These are phyloP conservation scores for Plestiodon gilberti DNA, from an alignment of 2,113 vertebrate species.

Conservation along the genomic window DNA sequence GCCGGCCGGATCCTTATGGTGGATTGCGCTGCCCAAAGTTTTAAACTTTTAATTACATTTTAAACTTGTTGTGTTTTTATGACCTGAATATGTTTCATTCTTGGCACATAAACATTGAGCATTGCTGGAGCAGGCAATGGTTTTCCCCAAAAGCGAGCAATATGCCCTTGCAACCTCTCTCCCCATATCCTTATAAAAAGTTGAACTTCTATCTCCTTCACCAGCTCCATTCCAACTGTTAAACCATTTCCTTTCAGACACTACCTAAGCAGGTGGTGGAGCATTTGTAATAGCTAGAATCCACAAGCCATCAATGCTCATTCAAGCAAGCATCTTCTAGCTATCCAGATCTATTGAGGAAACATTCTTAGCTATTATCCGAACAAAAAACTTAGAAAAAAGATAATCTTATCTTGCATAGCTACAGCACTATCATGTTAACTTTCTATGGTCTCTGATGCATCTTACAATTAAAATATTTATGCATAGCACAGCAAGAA, in stretches of 20 bases:
- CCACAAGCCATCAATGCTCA: neutral
- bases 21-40: too few relatives aligned
- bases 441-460: constrained; percentile 27
- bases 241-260: neutral
- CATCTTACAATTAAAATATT: neutral
- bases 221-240: neutral
- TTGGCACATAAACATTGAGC: too few relatives aligned
- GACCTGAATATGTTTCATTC: too few relatives aligned
- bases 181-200: too few relatives aligned
- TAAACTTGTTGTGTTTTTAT: too few relatives aligned
- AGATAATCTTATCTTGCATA: neutral
- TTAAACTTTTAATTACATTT: too few relatives aligned
- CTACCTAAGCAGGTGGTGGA: neutral
- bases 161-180: too few relatives aligned
- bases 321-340: neutral
- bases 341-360: neutral
- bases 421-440: constrained; percentile 30
- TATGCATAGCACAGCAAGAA: neutral
- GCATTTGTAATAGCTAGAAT: neutral
- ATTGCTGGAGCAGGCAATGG: too few relatives aligned
- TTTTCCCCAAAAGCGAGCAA: too few relatives aligned
- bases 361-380: neutral
- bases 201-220: neutral
- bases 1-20: too few relatives aligned
- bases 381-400: neutral